Evolutionary conservation across 2,113 vertebrate genomes (phyloP).

Genomic region (Rutilus rutilus): DNA sequence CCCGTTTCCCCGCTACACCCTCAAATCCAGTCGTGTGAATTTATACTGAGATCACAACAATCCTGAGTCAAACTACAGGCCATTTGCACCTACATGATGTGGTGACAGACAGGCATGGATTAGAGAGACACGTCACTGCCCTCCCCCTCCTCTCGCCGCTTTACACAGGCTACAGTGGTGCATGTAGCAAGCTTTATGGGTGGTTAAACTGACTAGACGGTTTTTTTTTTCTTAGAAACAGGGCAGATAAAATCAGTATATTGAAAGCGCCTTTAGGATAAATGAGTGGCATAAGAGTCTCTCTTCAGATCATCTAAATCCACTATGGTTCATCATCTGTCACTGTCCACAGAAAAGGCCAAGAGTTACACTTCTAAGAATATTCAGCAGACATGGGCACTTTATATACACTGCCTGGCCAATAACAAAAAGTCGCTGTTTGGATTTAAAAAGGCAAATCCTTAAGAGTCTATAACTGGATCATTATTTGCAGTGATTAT

Average conservation of each 20-base stretch:
- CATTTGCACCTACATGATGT: slow-evolving; percentile 41
- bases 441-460: too few species aligned
- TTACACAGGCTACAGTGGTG: not conserved
- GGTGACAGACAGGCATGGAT: slow-evolving; percentile 67
- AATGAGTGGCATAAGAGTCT: not conserved
- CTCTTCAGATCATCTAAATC: not conserved
- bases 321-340: not conserved
- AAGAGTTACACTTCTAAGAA: not conserved
- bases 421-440: too few species aligned
- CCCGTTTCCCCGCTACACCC: not conserved
- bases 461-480: too few species aligned
- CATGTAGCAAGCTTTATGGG: slow-evolving; percentile 14
- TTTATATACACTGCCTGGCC: too few species aligned
- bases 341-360: not conserved
- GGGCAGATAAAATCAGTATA: not conserved
- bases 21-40: not conserved
- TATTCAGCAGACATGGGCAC: not conserved
- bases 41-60: not conserved
- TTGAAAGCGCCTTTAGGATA: not conserved
- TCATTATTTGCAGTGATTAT: too few species aligned
- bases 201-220: not conserved
- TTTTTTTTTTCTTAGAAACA: not conserved
- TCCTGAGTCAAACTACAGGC: not conserved
- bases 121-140: slow-evolving; percentile 61
- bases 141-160: slow-evolving; percentile 31